Conservation (phyloP, 2,797 vertebrate genomes). For the Sebastes reedi region DNA sequence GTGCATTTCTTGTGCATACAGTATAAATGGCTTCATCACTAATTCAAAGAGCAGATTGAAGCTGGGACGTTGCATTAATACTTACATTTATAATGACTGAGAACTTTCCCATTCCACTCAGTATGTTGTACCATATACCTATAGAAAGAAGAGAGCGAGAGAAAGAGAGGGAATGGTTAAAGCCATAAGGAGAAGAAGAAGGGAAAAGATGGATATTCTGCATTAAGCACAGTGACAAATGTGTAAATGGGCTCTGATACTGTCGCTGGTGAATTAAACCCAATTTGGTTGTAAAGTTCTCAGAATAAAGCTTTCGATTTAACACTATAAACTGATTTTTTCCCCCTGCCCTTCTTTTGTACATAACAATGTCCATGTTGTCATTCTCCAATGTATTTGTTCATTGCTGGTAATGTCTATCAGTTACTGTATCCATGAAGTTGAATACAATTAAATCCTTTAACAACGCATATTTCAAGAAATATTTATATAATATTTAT, state of each 20-base stretch:
- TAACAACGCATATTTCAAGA: too few relatives aligned
- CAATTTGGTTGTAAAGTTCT: too few relatives aligned
- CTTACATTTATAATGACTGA: conserved; percentile 98
- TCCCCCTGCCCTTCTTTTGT: too few relatives aligned
- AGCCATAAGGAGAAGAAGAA: not conserved
- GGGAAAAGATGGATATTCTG: not conserved
- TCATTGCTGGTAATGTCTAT: not conserved
- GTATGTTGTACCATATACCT: conserved; percentile 98
- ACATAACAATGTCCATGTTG: not conserved
- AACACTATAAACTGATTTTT: too few relatives aligned
- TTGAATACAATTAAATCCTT: too few relatives aligned
- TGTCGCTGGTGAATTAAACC: not conserved
- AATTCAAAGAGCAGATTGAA: not conserved
- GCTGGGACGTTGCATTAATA: conserved; percentile 35
- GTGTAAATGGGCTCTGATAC: not conserved
- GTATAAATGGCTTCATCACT: not conserved
- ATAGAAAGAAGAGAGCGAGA: conserved; percentile 5
- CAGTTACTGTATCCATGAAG: too few relatives aligned
- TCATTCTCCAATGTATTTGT: not conserved
- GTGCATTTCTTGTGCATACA: not conserved
- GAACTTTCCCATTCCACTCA: conserved; percentile 95
- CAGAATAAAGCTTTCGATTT: too few relatives aligned
- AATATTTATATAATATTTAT: not conserved
- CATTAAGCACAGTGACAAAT: not conserved
- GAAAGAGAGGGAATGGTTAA: not conserved